Percentiles rank a stretch among this genome's conserved stretches.
Evolutionary conservation across 2,888 invertebrate genomes (phyloP).

Genomic region (Tenthredo notha): DNA sequence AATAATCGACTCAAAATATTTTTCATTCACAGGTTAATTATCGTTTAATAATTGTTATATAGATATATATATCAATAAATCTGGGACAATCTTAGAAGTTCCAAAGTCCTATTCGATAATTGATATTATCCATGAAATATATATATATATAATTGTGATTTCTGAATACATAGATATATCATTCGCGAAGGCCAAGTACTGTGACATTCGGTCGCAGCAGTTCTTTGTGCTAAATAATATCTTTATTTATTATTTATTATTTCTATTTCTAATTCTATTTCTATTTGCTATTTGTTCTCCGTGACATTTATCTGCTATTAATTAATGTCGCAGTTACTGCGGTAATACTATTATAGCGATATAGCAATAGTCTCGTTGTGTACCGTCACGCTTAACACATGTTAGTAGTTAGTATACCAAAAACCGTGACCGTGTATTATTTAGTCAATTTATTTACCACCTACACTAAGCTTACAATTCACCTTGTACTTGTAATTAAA

Average conservation of each 20-base stretch:
- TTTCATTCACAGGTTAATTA: no score
- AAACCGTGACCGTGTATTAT: neutral
- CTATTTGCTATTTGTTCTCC: neutral
- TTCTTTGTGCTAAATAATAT: neutral
- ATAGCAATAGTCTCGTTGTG: neutral
- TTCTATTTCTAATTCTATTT: neutral
- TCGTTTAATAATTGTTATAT: neutral
- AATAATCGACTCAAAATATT: no score
- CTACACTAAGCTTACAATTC: neutral
- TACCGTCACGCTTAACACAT: no score
- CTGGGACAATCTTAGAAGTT: neutral
- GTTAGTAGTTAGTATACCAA: no score
- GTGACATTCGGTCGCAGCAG: neutral
- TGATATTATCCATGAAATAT: neutral
- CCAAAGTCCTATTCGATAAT: neutral
- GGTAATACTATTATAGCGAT: no score
- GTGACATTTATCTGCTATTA: neutral
- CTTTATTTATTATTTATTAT: neutral
- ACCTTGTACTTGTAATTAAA: conserved; percentile 30
- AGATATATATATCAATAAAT: neutral
- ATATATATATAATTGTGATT: no score
- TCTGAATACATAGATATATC: neutral
- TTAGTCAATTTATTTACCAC: neutral
- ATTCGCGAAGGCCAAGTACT: neutral
- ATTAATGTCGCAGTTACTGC: neutral